Evolutionary conservation across 2,797 vertebrate genomes (phyloP).

Genomic region (Sternarchorhynchus goeldii): DNA sequence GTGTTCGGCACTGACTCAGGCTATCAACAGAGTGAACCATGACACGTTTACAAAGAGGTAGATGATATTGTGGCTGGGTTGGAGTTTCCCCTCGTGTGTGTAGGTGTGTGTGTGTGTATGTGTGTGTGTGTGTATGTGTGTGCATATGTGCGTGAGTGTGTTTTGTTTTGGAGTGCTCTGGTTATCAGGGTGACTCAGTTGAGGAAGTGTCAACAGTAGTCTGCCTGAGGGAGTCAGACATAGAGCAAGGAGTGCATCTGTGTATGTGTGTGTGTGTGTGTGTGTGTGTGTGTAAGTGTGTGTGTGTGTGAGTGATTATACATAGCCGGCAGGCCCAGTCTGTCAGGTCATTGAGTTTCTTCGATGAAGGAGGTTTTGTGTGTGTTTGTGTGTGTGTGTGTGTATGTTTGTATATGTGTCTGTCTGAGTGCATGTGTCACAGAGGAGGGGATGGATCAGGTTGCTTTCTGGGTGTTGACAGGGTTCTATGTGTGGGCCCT

Average conservation of each 20-base stretch:
- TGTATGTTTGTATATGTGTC: slow-evolving; percentile 38
- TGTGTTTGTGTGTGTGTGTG: slow-evolving; percentile 25
- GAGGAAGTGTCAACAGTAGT: slow-evolving; percentile 49
- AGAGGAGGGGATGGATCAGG: slow-evolving; percentile 3
- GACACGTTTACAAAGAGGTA: slow-evolving; percentile 42
- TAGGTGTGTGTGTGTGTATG: not conserved
- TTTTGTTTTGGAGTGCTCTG: slow-evolving; percentile 35
- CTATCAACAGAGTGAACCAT: slow-evolving; percentile 59
- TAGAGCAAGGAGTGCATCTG: slow-evolving; percentile 42
- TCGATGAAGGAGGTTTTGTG: slow-evolving; percentile 10
- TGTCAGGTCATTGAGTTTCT: slow-evolving; percentile 55
- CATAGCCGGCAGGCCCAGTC: slow-evolving; percentile 47
- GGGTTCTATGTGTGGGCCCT: slow-evolving; percentile 28
- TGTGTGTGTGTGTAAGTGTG: slow-evolving; percentile 13
- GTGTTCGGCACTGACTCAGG: slow-evolving; percentile 12
- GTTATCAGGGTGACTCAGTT: slow-evolving; percentile 45
- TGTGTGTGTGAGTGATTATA: slow-evolving; percentile 34
- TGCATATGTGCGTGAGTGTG: slow-evolving; percentile 20
- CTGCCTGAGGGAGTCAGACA: slow-evolving; percentile 59
- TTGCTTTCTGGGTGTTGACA: slow-evolving; percentile 20
- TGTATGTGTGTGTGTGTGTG: slow-evolving; percentile 40
- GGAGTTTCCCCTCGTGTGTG: slow-evolving; percentile 24
- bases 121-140: not conserved
- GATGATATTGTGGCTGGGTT: slow-evolving; percentile 65
- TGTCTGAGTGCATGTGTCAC: not conserved